Conservation (phyloP, 2,888 invertebrate species). For the Morpho achilles region DNA sequence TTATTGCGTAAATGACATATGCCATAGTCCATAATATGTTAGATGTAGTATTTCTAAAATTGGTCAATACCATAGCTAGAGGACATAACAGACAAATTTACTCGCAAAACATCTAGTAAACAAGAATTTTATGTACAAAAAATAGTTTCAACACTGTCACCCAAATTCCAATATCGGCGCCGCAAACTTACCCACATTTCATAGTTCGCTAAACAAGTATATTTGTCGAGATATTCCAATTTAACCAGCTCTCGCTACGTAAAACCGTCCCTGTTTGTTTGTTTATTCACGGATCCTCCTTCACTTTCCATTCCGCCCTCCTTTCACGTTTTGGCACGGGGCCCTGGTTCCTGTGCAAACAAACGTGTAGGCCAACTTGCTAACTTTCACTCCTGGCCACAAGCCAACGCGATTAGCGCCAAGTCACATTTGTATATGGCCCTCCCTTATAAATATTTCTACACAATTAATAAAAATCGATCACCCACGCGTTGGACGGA, state of each 20-base stretch:
- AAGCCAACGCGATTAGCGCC: constrained; percentile 53
- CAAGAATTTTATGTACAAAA: background rate
- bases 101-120: constrained; percentile 3
- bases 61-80: too few species aligned
- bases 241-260: constrained; percentile 36
- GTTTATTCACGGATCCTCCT: constrained; percentile 41
- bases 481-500: too few species aligned
- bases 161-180: constrained; percentile 4
- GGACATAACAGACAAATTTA: background rate
- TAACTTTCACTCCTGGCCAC: constrained; percentile 71
- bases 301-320: constrained; percentile 56
- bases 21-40: too few species aligned
- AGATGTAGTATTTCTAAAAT: too few species aligned
- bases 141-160: constrained; percentile 6
- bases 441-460: too few species aligned
- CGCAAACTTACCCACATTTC: constrained; percentile 25
- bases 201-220: constrained; percentile 31
- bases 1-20: too few species aligned
- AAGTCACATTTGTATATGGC: constrained; percentile 2
- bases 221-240: constrained; percentile 33
- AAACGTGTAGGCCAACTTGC: constrained; percentile 66
- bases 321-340: constrained; percentile 50
- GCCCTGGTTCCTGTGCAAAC: constrained; percentile 53
- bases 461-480: too few species aligned
- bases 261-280: constrained; percentile 60